Base-by-base conservation (phyloP, 1,140 invertebrate species). In the Pantala flavescens region DNA sequence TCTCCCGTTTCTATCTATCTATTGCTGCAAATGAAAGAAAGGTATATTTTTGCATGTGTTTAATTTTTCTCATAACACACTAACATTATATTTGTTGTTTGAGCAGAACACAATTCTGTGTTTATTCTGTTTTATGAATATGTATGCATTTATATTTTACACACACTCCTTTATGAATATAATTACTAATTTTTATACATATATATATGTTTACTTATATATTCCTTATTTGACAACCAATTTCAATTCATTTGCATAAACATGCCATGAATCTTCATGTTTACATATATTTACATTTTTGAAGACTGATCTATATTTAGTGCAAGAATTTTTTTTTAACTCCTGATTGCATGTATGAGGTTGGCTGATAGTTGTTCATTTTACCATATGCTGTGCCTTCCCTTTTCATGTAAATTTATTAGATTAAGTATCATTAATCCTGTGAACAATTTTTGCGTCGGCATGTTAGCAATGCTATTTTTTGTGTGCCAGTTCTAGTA, bases 121-220 rank as follows among this genome's bases (percentile, higher is more conserved):
- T 21, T 63, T 63, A 63, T 63, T 19, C 49, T 63, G 49, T 63
- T 63, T 63, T 63, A 63, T 19, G 49, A 63, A 63, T 63, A 63
- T 63, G 49, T 63, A 63, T 63, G 49, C 49, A 63, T 63, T 63
- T 63, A 63, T 63, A 63, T 63, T 36, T 36, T 36, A 36, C 28
- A 63, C 49, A 63, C 49, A 63, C 49, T 19, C 49, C n/a, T 63
- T 21, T 63, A 19, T 63, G n/a, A 19, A 63, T 63, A 63, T 63
- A 63, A 63, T 63, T 63, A 63, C 49, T 63, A 63, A 63, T 63
- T 63, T 63, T 63, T 63, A 63, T 63, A 63, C 3, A 63, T 63
- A 63, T 63, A 63, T 63, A 63, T 63, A 36, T 36, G 9, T 63
- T 63, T 63, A 63, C 49, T 63, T 21, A 63, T 63, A 63, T 63